Evolutionary conservation across 2,888 invertebrate genomes (phyloP), one percentile per base, ranked within the genome.

Genomic region (Fabriciana adippe): DNA sequence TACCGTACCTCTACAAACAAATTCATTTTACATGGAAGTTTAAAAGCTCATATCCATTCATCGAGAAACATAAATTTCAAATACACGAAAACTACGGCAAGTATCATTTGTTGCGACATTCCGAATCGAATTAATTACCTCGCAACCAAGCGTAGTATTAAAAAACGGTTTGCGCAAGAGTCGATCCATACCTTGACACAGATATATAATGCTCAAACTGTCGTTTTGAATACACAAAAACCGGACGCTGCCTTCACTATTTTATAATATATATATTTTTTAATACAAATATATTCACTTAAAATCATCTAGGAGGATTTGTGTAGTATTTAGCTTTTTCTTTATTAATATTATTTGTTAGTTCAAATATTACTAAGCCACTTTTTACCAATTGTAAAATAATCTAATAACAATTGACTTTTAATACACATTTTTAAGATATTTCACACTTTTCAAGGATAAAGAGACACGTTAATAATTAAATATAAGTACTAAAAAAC

Each of bases 141-240:
- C 88, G 91, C 89, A 90, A 90, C 88, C 86, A 86, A 86, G 87
- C 89, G 89, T 84, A 82, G 91, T 88, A 90, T 90, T 87, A 90
- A 90, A 91, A 90, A 90, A 89, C 87, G 79, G 83, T 87, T 92
- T 92, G 88, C 91, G 92, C 90, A 92, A 92, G 82, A 86, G 87
- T 77, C 90, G 90, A 92, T 92, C 89, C 86, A 87, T 81, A 92
- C 92, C 92, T 92, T 92, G 92, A 92, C 92, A 92, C 89, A 89
- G 87, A 88, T 92, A 41, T 41, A 41, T 41, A 87, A 81, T 79
- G 82, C 84, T 84, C 83, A 85, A 90, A 90, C 87, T 92, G 92
- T 90, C 91, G 91, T 91, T 91, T 89, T 92, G 90, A 91, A 91
- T 91, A 91, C 88, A 91, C 90, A 92, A 92, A 91, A 92, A 92